These are phyloP conservation scores for Drepana falcataria DNA, from an alignment of 2,888 invertebrate genomes.

Conservation along the genomic window DNA sequence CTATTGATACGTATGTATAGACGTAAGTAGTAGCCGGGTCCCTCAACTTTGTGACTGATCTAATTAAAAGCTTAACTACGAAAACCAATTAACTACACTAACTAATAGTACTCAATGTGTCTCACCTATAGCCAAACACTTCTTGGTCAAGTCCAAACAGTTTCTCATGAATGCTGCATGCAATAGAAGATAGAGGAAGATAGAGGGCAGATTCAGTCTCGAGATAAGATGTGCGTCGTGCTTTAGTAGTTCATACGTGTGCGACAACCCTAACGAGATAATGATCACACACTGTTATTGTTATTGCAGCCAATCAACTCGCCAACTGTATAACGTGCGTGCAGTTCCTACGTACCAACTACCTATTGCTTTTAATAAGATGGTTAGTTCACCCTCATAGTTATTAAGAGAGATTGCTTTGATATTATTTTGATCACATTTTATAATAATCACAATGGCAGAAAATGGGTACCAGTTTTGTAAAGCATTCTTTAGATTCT, in stretches of 20 bases:
- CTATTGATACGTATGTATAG: too few species aligned
- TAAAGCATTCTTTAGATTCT: too few species aligned
- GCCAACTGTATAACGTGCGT: conserved; percentile 3
- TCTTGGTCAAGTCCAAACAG: conserved; percentile 89
- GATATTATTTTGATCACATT: conserved; percentile 9
- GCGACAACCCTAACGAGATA: conserved; percentile 22
- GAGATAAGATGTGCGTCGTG: conserved; percentile 39
- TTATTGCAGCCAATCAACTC: conserved; percentile 7
- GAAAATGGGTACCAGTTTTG: not conserved
- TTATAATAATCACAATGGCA: not conserved
- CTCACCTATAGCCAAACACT: conserved; percentile 85
- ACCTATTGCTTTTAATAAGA: not conserved
- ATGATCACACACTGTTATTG: conserved; percentile 15
- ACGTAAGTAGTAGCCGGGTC: not conserved
- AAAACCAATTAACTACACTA: conserved; percentile 3
- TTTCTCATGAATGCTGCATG: conserved; percentile 90
- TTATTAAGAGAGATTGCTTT: conserved; percentile 8
- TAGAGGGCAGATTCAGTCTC: conserved; percentile 63
- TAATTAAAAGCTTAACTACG: not conserved
- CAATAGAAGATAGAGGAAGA: conserved; percentile 75
- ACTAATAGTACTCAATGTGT: conserved; percentile 25
- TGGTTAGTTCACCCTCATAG: not conserved
- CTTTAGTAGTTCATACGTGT: conserved; percentile 29
- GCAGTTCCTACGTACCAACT: not conserved
- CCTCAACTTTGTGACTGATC: not conserved